Percentiles rank a stretch among this genome's conserved stretches.
These are phyloP conservation scores for Nebria salina DNA, from an alignment of 2,888 invertebrate genomes.

Conservation along the genomic window DNA sequence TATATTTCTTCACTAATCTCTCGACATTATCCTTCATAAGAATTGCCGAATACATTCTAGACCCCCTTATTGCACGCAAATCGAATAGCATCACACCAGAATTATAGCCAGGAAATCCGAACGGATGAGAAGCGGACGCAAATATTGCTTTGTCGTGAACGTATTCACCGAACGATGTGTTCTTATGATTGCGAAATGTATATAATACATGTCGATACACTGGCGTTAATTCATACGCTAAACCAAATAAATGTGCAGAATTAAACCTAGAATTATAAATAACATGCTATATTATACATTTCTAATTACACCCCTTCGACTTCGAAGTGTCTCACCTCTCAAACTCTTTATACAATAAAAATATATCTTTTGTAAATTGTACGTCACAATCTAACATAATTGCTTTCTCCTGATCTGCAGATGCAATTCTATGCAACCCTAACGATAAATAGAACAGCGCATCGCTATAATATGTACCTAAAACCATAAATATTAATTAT, in stretches of 20 bases:
- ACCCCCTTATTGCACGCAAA: conserved; percentile 72
- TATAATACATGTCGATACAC: conserved; percentile 81
- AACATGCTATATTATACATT: not conserved
- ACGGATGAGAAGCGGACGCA: conserved; percentile 54
- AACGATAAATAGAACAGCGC: conserved; percentile 81
- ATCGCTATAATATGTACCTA: conserved; percentile 79
- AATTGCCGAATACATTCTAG: conserved; percentile 68
- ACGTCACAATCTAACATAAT: conserved; percentile 83
- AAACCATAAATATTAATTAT: conserved; percentile 44
- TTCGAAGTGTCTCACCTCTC: conserved; percentile 59
- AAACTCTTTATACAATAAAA: conserved; percentile 74
- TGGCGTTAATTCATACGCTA: conserved; percentile 79
- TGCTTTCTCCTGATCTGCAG: conserved; percentile 68
- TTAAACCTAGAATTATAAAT: conserved; percentile 65
- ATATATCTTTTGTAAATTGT: conserved; percentile 75
- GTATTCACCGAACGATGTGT: conserved; percentile 66
- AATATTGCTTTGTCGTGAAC: conserved; percentile 58
- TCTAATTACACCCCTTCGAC: too few species aligned
- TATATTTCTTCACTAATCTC: conserved; percentile 69
- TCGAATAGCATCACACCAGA: conserved; percentile 81
- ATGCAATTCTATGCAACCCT: conserved; percentile 75
- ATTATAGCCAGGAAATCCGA: conserved; percentile 80
- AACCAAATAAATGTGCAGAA: conserved; percentile 72
- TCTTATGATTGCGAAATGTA: conserved; percentile 70
- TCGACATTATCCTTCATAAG: conserved; percentile 66